Evolutionary conservation across 2,113 vertebrate species (phyloP).

Genomic region (Lepus timidus): DNA sequence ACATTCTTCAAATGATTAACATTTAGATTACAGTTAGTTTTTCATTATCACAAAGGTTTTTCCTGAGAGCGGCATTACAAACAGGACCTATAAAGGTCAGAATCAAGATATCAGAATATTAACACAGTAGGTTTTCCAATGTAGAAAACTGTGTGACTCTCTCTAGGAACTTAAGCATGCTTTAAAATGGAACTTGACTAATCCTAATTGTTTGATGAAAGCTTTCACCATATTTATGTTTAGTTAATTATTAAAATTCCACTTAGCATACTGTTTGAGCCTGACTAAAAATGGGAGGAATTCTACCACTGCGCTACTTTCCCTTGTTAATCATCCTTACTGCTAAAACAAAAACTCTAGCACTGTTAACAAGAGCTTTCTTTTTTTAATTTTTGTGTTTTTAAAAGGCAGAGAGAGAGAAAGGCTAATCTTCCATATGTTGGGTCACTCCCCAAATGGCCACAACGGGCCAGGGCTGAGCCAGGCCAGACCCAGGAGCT

Average conservation of each 20-base stretch:
- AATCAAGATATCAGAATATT: constrained; percentile 59
- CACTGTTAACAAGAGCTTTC: constrained; percentile 55
- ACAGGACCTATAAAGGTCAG: neutral
- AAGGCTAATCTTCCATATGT: no score
- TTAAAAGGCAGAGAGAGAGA: no score
- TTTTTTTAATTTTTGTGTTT: no score
- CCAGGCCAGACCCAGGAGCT: no score
- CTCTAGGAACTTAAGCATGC: constrained; percentile 35
- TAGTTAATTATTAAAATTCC: constrained; percentile 76
- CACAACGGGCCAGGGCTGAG: no score
- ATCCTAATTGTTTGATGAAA: constrained; percentile 72
- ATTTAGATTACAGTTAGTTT: constrained; percentile 34
- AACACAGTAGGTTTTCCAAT: constrained; percentile 51
- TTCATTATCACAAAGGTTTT: constrained; percentile 37
- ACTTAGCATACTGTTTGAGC: constrained; percentile 67
- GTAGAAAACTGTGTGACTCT: constrained; percentile 24
- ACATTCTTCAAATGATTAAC: neutral
- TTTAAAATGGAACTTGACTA: constrained; percentile 60
- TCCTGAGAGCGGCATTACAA: constrained; percentile 6
- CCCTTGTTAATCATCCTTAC: constrained; percentile 43
- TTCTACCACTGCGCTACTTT: constrained; percentile 66
- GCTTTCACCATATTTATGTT: constrained; percentile 55
- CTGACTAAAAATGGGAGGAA: constrained; percentile 70
- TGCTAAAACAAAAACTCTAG: constrained; percentile 62
- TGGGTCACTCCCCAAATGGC: no score